Evolutionary conservation across 2,113 vertebrate genomes (phyloP), one percentile per base, ranked within the genome.

Genomic region (Mormyrus lacerda): DNA sequence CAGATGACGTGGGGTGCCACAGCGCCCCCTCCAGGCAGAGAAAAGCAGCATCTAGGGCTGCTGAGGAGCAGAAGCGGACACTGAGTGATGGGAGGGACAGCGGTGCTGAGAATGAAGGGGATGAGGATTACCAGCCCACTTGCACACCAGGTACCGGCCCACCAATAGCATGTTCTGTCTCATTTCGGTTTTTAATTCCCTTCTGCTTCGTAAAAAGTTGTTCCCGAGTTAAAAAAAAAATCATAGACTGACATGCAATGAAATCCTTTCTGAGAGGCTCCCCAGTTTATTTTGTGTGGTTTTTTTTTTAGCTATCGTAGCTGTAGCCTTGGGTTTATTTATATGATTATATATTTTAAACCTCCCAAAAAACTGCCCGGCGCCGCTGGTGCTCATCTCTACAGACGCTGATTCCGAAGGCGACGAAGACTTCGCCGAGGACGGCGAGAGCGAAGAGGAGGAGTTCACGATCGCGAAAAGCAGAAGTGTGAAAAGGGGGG

Each of bases 381-480:
- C 1, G 19, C 42, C 44, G 39, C 2, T 82, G 24, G 27, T 3
- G 39, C 35, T 42, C 31, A n/a, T 58, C 17, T n/a, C n/a, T 93
- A 35, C 53, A 95, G 93, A 91, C 93, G 82, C 92, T 93, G 95
- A 93, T 82, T 95, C 95, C 50, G 96, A 96, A 87, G 94, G 93
- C 15, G 94, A 96, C 27, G 94, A 95, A 19, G 93, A 96, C 90
- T 96, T 94, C 89, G 95, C 94, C 89, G 95, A 93, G 69, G 88
- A 91, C 5, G 93, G 94, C 61, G 95, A 93, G 79, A 95, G 94
- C 0, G 92, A 95, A n/a, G 95, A 96, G 17, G 96, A 97, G 91
- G 93, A 93, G 82, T 97, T 96, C 91, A 93, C 92, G 0, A 89
- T 92, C 7, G 95, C 92, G 89, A 87, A 95, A 95, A 88, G 27